Base-by-base conservation (phyloP, 2,797 vertebrate species). In the Typhlichthys eigenmanni region DNA sequence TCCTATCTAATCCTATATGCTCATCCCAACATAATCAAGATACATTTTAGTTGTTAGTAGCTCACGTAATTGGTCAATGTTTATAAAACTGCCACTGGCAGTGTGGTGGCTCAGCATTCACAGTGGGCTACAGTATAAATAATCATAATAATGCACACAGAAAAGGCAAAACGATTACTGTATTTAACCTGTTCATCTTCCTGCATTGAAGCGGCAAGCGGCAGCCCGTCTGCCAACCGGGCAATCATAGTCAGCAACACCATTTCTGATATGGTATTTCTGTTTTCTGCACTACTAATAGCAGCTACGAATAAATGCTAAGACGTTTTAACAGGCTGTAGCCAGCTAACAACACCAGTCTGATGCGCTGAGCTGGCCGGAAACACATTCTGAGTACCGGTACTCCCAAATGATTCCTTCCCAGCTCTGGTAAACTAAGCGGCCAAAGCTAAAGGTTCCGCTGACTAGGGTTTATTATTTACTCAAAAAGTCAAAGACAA, bases 161-260 rank as follows among this genome's bases (percentile, higher is more conserved):
- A 11, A 55, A 14, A 32, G 24, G 38, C 10, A 59, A 11, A 58
- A 61, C 1, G 13, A 43, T 56, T 60, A 24, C 24, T 24, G 24
- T 24, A 52, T 43, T 29, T 49, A 80, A 97, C 96, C 95, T 98
- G 96, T 76, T 98, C 96, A 79, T 98, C 96, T 81, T 98, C 97
- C 75, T 98, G 97, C 95, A 98, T 98, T 0, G 97, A 98, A 0
- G 97, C 97, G 52, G 97, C 97, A 70, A 98, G 84, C 2, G 95
- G 96, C 19, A 98, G 93, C 17, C 97, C 96, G 78, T 98, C 97
- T 9, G 96, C 97, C 90, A 98, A 90, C 17, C 96, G 93, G 43
- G 96, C 97, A 82, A 98, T 98, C 96, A 98, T 96, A 12, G 97
- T 98, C 13, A 98, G 91, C 76, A 98, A 83, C 91, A 98, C 95